Percentiles rank a stretch among this genome's conserved stretches.
Evolutionary conservation across 1,140 invertebrate species (phyloP).

Genomic region (Drosophila oshimai): DNA sequence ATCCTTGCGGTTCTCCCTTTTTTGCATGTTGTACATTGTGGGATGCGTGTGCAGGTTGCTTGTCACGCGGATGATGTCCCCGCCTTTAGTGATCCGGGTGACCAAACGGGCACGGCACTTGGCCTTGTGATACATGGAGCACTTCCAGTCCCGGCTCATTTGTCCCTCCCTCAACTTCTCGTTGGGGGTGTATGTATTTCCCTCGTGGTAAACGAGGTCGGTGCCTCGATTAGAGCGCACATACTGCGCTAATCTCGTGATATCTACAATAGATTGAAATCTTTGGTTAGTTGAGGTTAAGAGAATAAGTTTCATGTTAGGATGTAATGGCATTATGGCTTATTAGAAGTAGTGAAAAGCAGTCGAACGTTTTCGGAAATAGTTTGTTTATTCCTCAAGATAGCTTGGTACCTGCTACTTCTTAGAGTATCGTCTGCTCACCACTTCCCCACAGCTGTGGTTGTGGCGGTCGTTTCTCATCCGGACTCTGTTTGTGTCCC

Average conservation of each 20-base stretch:
- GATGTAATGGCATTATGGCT: slow-evolving; percentile 8
- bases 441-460: slow-evolving; percentile 23
- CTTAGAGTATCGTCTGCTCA: background rate
- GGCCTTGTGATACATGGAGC: slow-evolving; percentile 82
- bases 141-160: slow-evolving; percentile 76
- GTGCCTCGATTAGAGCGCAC: slow-evolving; percentile 75
- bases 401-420: slow-evolving; percentile 12
- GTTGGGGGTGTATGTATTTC: slow-evolving; percentile 81
- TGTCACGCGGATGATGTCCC: slow-evolving; percentile 71
- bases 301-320: background rate
- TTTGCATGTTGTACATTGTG: slow-evolving; percentile 36
- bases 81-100: slow-evolving; percentile 40
- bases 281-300: background rate
- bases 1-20: background rate
- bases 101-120: slow-evolving; percentile 74
- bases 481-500: slow-evolving; percentile 47
- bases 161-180: slow-evolving; percentile 68
- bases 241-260: slow-evolving; percentile 49
- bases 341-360: slow-evolving; percentile 50
- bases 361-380: slow-evolving; percentile 27
- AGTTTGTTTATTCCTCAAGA: slow-evolving; percentile 48
- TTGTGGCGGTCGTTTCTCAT: slow-evolving; percentile 60
- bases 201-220: slow-evolving; percentile 65
- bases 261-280: slow-evolving; percentile 2
- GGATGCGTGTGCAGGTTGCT: slow-evolving; percentile 58